phyloP scores from a whole-genome alignment of 2,113 vertebrate genomes.

The Siniperca knerii region DNA sequence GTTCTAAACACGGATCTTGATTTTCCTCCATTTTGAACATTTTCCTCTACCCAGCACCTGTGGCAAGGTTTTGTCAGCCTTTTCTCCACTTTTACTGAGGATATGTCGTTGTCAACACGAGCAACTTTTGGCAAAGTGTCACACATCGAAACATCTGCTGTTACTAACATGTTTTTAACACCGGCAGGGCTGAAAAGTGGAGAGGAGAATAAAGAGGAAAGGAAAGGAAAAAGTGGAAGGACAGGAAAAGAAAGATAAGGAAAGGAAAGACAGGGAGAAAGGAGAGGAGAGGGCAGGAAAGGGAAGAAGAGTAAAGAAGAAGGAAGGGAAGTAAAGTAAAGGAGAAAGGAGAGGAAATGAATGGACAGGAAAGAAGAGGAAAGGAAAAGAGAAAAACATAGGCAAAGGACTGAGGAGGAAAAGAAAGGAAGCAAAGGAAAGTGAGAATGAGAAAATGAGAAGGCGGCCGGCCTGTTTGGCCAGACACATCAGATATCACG shows the following conservation, averaged over 20 bases:
- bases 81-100: constrained; percentile 11
- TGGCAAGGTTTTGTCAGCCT: constrained; percentile 15
- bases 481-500: constrained; percentile 56
- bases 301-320: background rate
- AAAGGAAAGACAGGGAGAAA: no score
- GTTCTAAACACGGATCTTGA: constrained; percentile 43
- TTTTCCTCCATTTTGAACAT: constrained; percentile 27
- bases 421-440: background rate
- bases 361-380: background rate
- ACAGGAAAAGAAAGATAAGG: no score
- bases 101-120: constrained; percentile 18
- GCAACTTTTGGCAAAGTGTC: constrained; percentile 29
- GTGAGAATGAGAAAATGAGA: background rate
- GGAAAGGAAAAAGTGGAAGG: no score
- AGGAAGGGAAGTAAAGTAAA: background rate
- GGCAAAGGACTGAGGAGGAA: no score
- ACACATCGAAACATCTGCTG: constrained; percentile 4
- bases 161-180: constrained; percentile 10
- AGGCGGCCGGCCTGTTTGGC: constrained; percentile 3
- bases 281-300: background rate
- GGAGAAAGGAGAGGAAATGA: background rate
- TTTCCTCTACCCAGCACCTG: constrained; percentile 22
- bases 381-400: background rate
- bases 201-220: background rate
- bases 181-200: background rate